A percentile compares a stretch with the other conserved stretches of the same genome.
These are phyloP conservation scores for Aphaenogaster ashmeadi DNA, from an alignment of 1,140 invertebrate genomes.

Conservation along the genomic window DNA sequence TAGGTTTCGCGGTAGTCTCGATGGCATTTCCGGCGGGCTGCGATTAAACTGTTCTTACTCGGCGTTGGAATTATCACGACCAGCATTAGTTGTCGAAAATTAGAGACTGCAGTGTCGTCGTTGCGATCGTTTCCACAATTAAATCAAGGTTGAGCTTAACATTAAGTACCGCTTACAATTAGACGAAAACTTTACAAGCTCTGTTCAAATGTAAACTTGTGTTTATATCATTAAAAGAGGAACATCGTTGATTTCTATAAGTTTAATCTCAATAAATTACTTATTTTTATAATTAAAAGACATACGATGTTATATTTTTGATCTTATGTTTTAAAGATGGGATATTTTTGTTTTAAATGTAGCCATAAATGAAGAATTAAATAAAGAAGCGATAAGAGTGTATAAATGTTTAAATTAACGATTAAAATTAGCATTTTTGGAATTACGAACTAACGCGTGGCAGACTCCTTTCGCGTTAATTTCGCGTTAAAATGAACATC, in stretches of 20 bases:
- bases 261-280: neutral
- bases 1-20: constrained; percentile 12
- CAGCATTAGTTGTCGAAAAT: neutral
- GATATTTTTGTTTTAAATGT: neutral
- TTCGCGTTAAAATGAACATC: constrained; percentile 14
- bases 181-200: too few relatives aligned
- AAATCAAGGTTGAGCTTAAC: neutral
- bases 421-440: neutral
- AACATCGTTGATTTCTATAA: neutral
- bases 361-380: neutral
- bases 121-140: constrained; percentile 5
- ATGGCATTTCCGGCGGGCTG: constrained; percentile 8
- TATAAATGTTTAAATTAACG: neutral
- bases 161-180: too few relatives aligned
- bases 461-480: neutral
- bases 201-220: neutral
- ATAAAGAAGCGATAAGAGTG: neutral
- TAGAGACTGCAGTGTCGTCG: neutral
- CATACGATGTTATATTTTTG: neutral
- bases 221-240: neutral
- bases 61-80: constrained; percentile 22
- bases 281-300: neutral
- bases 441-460: neutral
- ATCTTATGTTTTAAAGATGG: too few relatives aligned
- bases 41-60: constrained; percentile 66